phyloP scores from a whole-genome alignment of 2,888 invertebrate genomes.

The Craniophora ligustri region DNA sequence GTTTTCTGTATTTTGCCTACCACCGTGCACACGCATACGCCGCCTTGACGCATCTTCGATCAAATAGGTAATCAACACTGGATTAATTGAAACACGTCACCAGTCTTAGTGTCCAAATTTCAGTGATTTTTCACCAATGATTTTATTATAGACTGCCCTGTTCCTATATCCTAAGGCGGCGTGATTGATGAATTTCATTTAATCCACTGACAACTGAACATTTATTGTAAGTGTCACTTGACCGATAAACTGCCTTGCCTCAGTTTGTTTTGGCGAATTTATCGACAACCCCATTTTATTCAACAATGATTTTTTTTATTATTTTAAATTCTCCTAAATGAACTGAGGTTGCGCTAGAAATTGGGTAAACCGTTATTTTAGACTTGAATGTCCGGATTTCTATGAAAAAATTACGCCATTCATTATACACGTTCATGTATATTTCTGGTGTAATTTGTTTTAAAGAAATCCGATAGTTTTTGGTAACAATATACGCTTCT shows the following conservation, averaged over 20 bases:
- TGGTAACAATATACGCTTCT: conserved; percentile 85
- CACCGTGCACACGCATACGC: conserved; percentile 37
- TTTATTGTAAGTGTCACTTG: conserved; percentile 53
- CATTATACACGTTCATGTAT: conserved; percentile 10
- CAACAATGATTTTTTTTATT: conserved; percentile 54
- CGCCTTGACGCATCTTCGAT: conserved; percentile 84
- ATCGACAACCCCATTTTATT: conserved; percentile 42
- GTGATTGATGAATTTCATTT: conserved; percentile 71
- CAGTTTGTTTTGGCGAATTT: conserved; percentile 72
- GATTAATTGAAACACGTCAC: conserved; percentile 78
- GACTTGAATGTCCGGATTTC: conserved; percentile 64
- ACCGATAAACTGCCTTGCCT: conserved; percentile 68
- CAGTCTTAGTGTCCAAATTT: conserved; percentile 77
- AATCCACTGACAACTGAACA: conserved; percentile 76
- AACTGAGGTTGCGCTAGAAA: conserved; percentile 74
- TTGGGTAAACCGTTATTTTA: conserved; percentile 70
- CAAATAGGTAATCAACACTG: conserved; percentile 73
- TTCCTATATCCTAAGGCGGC: conserved; percentile 80
- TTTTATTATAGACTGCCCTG: conserved; percentile 82
- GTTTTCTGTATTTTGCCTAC: conserved; percentile 56
- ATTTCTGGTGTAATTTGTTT: conserved; percentile 63
- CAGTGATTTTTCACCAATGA: conserved; percentile 87
- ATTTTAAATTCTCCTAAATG: conserved; percentile 61
- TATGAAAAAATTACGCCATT: conserved; percentile 62
- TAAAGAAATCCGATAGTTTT: conserved; percentile 65